Evolutionary conservation across 2,113 vertebrate genomes (phyloP), one percentile per base, ranked within the genome.

Genomic region (Eclectus roratus): DNA sequence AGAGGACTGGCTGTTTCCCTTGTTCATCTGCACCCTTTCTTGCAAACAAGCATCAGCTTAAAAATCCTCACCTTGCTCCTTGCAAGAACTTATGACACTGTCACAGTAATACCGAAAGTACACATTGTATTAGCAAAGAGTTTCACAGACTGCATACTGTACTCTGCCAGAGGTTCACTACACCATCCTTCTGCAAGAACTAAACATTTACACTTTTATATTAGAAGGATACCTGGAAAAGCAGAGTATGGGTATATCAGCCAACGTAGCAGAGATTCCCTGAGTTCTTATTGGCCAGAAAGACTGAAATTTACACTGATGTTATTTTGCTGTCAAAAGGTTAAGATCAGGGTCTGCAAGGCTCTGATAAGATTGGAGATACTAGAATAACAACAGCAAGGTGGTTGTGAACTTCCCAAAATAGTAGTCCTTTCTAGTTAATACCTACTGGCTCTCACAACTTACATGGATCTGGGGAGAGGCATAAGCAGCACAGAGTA

Each of bases 391-490:
- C 31, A 86, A 37, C 17, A 69, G 53, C 23, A 53, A 86, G 23
- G 31, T 60, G 27, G 15, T 28, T 63, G 31, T 43, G 31, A 86
- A 63, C 24, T 85, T 89, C 33, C 23, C 33, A 41, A 58, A 73
- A 50, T 0, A 70, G 37, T 23, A 55, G 65, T 28, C 16, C 29
- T 71, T 74, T 21, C 50, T 81, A 68, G 28, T 68, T 68, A 81
- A 27, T 21, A 76, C 5, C 65, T 68, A 31, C 13, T 47, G 47
- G 23, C 9, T 89, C 29, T 55, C 15, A 69, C 6, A 78, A 39
- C 4, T 72, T 35, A 29, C 0, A 1, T 23, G 20, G 58, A 60
- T 55, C 60, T 33, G 43, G 2, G 2, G 25, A 70, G 27, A 56
- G 25, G 14, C 28, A 41, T 9, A 29, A 84, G 39, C 0, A 1